Base-by-base conservation (phyloP, 2,113 vertebrate genomes). In the Syngnathus floridae region DNA sequence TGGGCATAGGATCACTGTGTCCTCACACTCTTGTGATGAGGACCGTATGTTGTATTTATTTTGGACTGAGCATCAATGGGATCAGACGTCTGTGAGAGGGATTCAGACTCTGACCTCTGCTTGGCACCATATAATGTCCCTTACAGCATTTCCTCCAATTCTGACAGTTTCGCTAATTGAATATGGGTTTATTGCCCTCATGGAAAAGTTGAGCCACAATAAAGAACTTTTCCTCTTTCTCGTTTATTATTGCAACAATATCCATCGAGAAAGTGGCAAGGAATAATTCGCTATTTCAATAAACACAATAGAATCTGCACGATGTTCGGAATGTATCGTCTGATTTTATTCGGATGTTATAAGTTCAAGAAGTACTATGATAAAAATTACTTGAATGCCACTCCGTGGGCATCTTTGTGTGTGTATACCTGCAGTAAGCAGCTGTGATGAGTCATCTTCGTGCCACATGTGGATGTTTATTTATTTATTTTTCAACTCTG, bases 21-120 rank as follows among this genome's bases (percentile, higher is more conserved):
- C 62, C 35, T 45, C 57, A 64, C 19, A 72, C 61, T 59, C 70
- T 71, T 70, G 63, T 65, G 79, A 82, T 82, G 72, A 71, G 65
- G 49, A 38, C 62, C n/a, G 1, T 61, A 75, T 81, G 68, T 58
- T 71, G 65, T 61, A n/a, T 72, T 73, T 63, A 75, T 72, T 80
- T 76, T 22, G 67, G 59, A 62, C 57, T 46, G 72, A 31, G 49
- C 55, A n/a, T 67, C 41, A 58, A 9, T 66, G 37, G 49, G 65
- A 83, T 83, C 75, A 75, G 64, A 69, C 66, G 46, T 51, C 60
- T 60, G 41, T 79, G 62, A 49, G 45, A 75, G 51, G 26, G 62
- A 77, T 73, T 64, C 22, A 65, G 48, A 49, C 40, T 8, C 5
- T 49, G 48, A 8, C n/a, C 51, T 21, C 21, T 22, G 17, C 22